phyloP scores from a whole-genome alignment of 2,888 invertebrate genomes.

The Rhodophaea formosa region DNA sequence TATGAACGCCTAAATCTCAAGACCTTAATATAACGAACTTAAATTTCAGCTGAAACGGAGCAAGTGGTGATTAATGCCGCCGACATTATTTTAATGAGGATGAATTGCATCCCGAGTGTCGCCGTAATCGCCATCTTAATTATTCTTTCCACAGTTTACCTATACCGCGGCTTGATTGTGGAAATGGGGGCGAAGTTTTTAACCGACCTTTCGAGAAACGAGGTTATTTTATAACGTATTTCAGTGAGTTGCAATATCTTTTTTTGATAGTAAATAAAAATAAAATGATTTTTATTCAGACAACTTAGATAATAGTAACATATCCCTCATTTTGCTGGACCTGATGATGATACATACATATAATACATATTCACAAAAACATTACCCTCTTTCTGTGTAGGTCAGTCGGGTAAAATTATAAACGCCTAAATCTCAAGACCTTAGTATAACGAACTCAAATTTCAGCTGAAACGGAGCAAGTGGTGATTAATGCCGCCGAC shows the following conservation, averaged over 20 bases:
- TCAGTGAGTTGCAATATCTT: no score
- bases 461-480: conserved; percentile 63
- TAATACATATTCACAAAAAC: no score
- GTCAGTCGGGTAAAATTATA: background rate
- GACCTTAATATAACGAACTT: conserved; percentile 42
- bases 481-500: conserved; percentile 71
- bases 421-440: background rate
- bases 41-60: conserved; percentile 64
- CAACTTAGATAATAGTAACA: no score
- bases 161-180: background rate
- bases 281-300: no score
- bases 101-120: conserved; percentile 70
- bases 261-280: no score
- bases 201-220: background rate
- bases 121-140: conserved; percentile 61
- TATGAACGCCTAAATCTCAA: background rate
- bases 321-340: no score
- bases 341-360: no score
- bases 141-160: conserved; percentile 47
- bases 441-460: conserved; percentile 49
- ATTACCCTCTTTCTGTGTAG: no score
- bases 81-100: conserved; percentile 74
- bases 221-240: background rate
- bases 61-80: conserved; percentile 68
- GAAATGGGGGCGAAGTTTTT: background rate